Base-by-base conservation (phyloP, 2,888 invertebrate genomes). In the Panzeria rudis region DNA sequence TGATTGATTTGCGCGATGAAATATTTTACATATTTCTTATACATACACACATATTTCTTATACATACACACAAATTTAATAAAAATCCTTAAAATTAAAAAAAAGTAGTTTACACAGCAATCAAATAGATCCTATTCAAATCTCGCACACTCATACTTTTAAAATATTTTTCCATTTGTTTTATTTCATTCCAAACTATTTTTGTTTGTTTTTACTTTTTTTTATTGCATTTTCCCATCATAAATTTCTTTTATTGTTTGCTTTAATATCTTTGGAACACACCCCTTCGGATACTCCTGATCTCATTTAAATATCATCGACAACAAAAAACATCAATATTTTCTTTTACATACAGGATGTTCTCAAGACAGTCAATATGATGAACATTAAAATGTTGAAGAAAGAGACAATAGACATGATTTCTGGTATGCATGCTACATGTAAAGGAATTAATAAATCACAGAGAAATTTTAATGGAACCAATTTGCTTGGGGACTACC, bases 221-320 rank as follows among this genome's bases (percentile, higher is more conserved):
- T 73, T 68, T 73, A 66, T 75, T 66, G 29, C 56, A 75, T 79
- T 85, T 85, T 85, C 79, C 82, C 85, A 85, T 85, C 78, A 75
- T 82, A 78, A 78, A 78, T 71, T 64, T 54, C 56, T 13, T 25
- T 41, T 50, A 15, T 59, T 59, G 17, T 66, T 52, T 64, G 9
- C 52, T 64, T 54, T 11, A 44, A 68, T 66, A 44, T 61, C 38
- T 54, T 69, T 52, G 3, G 61, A 64, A 76, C 56, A 77, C 79
- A 82, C 61, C 68, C 73, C 25, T 54, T 17, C 52, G 61, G 44
- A 66, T 80, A 68, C 54, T 69, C 64, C 69, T 50, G 76, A 72
- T 68, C 52, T 78, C 35, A 85, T 85, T 78, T 85, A 75, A 78
- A 85, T 82, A 75, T 75, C 82, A 76, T 13, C 50, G 52, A 75